A percentile compares a stretch with the other conserved stretches of the same genome.
These are phyloP conservation scores for Drosophila pseudoananassae DNA, from an alignment of 1,140 invertebrate species.

Conservation along the genomic window DNA sequence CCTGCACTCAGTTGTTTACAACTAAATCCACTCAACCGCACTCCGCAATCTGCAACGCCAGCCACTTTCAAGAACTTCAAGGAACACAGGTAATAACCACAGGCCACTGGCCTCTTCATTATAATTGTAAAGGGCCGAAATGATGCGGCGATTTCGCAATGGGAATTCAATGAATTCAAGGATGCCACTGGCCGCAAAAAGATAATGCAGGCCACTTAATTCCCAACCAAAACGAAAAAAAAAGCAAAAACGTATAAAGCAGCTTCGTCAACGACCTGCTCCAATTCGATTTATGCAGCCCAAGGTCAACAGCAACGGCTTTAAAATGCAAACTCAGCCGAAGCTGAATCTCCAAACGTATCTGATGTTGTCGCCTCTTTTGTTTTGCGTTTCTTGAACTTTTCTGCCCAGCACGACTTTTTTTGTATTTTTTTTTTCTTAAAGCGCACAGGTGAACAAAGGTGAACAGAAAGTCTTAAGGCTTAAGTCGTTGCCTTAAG, in stretches of 20 bases:
- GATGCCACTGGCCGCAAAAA: conserved; percentile 50
- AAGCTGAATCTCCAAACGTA: conserved; percentile 32
- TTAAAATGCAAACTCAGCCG: conserved; percentile 73
- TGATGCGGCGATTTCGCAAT: conserved; percentile 28
- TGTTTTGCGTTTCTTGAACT: conserved; percentile 49
- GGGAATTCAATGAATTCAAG: conserved; percentile 45
- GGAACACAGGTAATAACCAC: conserved; percentile 28
- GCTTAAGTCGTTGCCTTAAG: background rate
- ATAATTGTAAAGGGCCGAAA: conserved; percentile 44
- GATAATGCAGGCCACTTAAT: conserved; percentile 53
- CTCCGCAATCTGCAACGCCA: conserved; percentile 1
- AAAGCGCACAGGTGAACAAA: conserved; percentile 7
- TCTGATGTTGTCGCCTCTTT: conserved; percentile 19
- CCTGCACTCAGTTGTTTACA: conserved; percentile 19
- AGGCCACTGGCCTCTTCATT: conserved; percentile 29
- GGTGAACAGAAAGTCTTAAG: background rate
- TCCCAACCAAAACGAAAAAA: conserved; percentile 20
- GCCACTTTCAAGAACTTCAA: conserved; percentile 16
- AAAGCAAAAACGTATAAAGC: conserved; percentile 16
- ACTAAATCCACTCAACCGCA: conserved; percentile 18
- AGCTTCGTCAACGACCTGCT: conserved; percentile 75
- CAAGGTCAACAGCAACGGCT: conserved; percentile 72
- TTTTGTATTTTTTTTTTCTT: conserved; percentile 8
- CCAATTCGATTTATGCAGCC: conserved; percentile 78
- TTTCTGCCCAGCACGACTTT: conserved; percentile 17